These are phyloP conservation scores for Oeneis ivallda DNA, from an alignment of 2,888 invertebrate genomes.

Conservation along the genomic window DNA sequence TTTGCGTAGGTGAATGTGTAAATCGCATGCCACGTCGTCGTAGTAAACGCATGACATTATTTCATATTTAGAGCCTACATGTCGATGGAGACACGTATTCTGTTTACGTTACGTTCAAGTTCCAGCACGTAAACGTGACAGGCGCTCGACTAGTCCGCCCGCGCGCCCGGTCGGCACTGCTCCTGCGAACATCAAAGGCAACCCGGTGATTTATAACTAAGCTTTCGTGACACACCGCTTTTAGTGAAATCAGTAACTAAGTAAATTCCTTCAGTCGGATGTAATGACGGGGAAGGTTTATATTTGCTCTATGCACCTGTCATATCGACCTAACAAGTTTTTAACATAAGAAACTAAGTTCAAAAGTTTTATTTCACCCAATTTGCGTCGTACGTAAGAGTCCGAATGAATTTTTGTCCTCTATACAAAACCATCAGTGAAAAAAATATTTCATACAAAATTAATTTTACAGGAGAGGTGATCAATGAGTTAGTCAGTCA, in stretches of 20 bases:
- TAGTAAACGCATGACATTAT: slow-evolving; percentile 33
- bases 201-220: slow-evolving; percentile 68
- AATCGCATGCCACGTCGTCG: slow-evolving; percentile 34
- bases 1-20: slow-evolving; percentile 28
- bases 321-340: slow-evolving; percentile 24
- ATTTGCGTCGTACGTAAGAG: no score
- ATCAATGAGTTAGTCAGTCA: no score
- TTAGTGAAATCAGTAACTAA: slow-evolving; percentile 36
- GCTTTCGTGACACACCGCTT: slow-evolving; percentile 62
- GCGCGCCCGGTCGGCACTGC: slow-evolving; percentile 70
- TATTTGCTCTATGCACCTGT: slow-evolving; percentile 31
- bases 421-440: no score
- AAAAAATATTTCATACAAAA: no score
- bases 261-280: slow-evolving; percentile 31
- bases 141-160: slow-evolving; percentile 48
- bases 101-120: slow-evolving; percentile 32
- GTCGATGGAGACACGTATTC: slow-evolving; percentile 48
- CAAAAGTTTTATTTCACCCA: no score
- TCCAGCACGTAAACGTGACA: slow-evolving; percentile 28
- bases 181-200: slow-evolving; percentile 48
- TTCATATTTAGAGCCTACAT: slow-evolving; percentile 41
- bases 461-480: no score
- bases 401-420: no score
- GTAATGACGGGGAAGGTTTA: slow-evolving; percentile 32
- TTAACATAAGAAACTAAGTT: neutral